Evolutionary conservation across 2,113 vertebrate species (phyloP), one percentile per base, ranked within the genome.

Genomic region (Bubo blakistoni): DNA sequence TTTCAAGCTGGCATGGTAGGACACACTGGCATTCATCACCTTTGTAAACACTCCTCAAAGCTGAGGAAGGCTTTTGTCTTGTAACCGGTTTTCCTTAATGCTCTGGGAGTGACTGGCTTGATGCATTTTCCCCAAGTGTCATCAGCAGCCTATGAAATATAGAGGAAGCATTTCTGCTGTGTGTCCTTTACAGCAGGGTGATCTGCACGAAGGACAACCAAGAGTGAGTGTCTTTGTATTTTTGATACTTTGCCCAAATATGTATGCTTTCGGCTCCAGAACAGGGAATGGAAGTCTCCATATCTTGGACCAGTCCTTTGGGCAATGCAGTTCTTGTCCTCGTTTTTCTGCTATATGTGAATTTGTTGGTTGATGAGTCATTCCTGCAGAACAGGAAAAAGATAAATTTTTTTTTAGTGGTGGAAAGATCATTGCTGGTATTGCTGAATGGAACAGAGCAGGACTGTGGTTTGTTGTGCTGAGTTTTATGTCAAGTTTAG

Each of bases 1-100:
- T 98, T 97, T 97, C 81, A 65, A 17, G 91, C 81, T 96, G 90
- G 94, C 90, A 87, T 92, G 81, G 87, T 95, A 17, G 86, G 89
- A 65, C 89, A 92, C 81, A 86, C 85, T 84, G 96, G 92, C 92
- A 90, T 96, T 97, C 87, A 90, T 83, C 77, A 38, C 22, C 0
- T 94, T 91, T 57, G 71, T 91, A 96, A 96, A 95, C 86, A 93
- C 61, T 96, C 57, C 79, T 92, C 77, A 29, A 65, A 93, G 40
- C 0, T 80, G 85, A 89, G 88, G 71, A 95, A 94, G 65, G 82
- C 87, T 84, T 96, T 94, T 96, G 93, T 94, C 62, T 91, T 49
- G 51, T 84, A 86, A 92, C 86, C 5, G 27, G 42, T 96, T 97
- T 94, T 83, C 78, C 11, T 24, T 59, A 88, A 76, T 65, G 54